Percentiles rank a stretch among this genome's conserved stretches.
phyloP scores from a whole-genome alignment of 2,113 vertebrate genomes.

The Halichoerus grypus region DNA sequence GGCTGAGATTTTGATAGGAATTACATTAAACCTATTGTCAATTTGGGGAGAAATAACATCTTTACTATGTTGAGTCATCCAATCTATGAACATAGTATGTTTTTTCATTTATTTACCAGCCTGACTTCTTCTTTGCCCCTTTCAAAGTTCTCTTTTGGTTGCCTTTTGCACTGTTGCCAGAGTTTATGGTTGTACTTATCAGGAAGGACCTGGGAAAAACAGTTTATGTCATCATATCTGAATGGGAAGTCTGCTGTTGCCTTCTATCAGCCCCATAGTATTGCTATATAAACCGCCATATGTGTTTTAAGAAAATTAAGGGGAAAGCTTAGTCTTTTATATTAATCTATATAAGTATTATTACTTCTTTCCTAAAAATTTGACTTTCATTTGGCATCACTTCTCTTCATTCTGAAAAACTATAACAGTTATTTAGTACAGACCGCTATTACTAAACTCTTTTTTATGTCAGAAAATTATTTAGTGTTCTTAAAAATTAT shows the following conservation, averaged over 20 bases:
- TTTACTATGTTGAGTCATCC: not conserved
- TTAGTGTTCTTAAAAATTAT: not conserved
- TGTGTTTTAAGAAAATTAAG: not conserved
- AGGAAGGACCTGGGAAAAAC: not conserved
- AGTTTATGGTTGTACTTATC: not conserved
- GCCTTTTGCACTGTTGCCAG: not conserved
- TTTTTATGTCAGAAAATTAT: not conserved
- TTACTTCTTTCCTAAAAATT: not conserved
- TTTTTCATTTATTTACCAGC: not conserved
- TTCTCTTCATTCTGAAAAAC: not conserved
- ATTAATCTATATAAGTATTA: not conserved
- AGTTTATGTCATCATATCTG: not conserved
- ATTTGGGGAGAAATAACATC: not conserved
- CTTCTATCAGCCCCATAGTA: not conserved
- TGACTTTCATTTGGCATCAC: not conserved
- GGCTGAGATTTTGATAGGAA: not conserved
- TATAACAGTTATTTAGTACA: not conserved
- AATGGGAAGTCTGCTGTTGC: not conserved
- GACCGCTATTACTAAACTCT: not conserved
- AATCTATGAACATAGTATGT: not conserved
- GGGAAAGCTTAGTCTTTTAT: not conserved
- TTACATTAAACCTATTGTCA: not conserved
- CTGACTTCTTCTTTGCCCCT: not conserved
- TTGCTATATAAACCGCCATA: not conserved
- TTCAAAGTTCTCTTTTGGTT: not conserved